Evolutionary conservation across 2,113 vertebrate genomes (phyloP), one percentile per base, ranked within the genome.

Genomic region (Pagrus major): DNA sequence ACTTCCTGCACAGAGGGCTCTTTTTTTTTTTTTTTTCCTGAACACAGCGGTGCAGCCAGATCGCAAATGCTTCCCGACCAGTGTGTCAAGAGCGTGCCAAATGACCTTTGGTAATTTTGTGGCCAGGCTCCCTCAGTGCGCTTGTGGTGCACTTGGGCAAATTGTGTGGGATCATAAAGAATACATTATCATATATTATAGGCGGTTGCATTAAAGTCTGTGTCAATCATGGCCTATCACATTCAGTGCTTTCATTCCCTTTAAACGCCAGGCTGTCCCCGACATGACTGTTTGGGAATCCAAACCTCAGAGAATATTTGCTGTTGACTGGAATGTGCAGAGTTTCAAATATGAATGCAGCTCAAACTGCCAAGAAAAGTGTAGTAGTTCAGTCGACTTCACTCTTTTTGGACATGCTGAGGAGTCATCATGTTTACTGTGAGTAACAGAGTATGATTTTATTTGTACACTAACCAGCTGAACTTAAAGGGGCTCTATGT

Each of bases 101-200:
- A 12, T 9, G 29, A 58, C 49, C 27, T 67, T 37, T 29, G 52
- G 37, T 41, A 35, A 66, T 23, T 58, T 66, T 11, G 18, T 27
- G 55, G 42, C 29, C 63, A 47, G 63, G 37, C 41, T 58, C 41
- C 29, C n/a, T 12, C 7, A 39, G 31, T 16, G 27, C 61, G 56
- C 51, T 51, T 76, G 61, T 56, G 73, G 61, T 27, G 4, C 61
- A 47, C 49, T 75, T 55, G 18, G 47, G 47, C 18, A 10, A 11
- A 0, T 2, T 25, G 23, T 25, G 23, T 21, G n/a, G 51, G 10
- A 64, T 31, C 25, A 47, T 31, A 27, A 35, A 15, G 2, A 31
- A 56, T 0, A 11, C 9, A 56, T 66, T 76, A 37, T 8, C 46
- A 41, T 31, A 51, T 8, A 39, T 54, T 29, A 61, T 3, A 49